Percentiles rank a stretch among this genome's conserved stretches.
Evolutionary conservation across 1,140 invertebrate genomes (phyloP).

Genomic region (Reticulitermes speratus): DNA sequence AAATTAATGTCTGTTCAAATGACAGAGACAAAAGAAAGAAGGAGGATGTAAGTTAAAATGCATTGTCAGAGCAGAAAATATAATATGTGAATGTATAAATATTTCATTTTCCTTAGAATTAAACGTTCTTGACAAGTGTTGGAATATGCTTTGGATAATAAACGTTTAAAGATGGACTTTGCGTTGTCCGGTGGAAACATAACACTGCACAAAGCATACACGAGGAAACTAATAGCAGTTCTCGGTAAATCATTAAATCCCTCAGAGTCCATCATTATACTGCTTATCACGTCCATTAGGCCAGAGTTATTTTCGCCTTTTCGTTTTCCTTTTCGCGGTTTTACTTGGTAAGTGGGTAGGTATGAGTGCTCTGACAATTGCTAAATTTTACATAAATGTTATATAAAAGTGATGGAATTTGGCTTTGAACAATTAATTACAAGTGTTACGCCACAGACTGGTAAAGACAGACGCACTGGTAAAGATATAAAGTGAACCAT

Average conservation of each 20-base stretch:
- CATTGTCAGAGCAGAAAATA: background rate
- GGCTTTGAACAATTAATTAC: too few relatives aligned
- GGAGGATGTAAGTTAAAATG: background rate
- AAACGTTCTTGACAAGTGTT: too few relatives aligned
- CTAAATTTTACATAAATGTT: too few relatives aligned
- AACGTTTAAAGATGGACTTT: background rate
- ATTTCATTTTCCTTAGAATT: too few relatives aligned
- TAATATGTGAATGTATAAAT: background rate
- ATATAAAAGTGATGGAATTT: too few relatives aligned
- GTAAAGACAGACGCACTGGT: too few relatives aligned
- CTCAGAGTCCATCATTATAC: background rate
- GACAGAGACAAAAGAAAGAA: background rate
- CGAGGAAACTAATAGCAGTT: too few relatives aligned
- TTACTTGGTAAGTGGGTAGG: background rate
- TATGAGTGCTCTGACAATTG: too few relatives aligned
- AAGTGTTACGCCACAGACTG: too few relatives aligned
- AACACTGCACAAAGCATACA: background rate
- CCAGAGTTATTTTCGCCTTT: background rate
- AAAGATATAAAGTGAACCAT: too few relatives aligned
- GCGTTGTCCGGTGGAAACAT: background rate
- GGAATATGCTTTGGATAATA: too few relatives aligned
- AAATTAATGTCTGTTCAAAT: background rate
- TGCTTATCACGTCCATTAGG: background rate
- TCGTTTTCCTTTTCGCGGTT: background rate
- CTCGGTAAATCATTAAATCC: background rate